Conservation (phyloP, 2,113 vertebrate genomes). For the Pelecanus crispus region DNA sequence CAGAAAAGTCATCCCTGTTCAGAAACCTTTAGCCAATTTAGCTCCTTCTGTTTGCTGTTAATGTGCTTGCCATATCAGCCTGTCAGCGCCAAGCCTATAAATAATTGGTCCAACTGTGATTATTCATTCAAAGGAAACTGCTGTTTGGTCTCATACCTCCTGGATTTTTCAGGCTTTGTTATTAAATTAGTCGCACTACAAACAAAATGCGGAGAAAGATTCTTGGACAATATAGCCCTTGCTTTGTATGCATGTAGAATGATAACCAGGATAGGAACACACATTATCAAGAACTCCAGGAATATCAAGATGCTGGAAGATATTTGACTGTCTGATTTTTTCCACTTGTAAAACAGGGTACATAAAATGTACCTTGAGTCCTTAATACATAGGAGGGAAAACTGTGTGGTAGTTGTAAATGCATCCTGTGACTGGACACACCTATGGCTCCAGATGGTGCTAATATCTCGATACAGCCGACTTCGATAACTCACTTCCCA, state of each 20-base stretch:
- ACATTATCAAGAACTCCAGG: not conserved
- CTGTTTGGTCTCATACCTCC: slow-evolving; percentile 3
- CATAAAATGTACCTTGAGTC: not conserved
- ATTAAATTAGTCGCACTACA: not conserved
- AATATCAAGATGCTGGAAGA: not conserved
- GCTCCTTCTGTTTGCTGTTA: slow-evolving; percentile 52
- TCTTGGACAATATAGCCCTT: not conserved
- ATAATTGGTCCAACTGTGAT: slow-evolving; percentile 33
- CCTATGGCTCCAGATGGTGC: not conserved
- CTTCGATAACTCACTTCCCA: not conserved
- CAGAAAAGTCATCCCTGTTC: not conserved
- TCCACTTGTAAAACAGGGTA: not conserved
- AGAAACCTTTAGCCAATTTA: slow-evolving; percentile 46
- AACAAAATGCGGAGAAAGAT: not conserved
- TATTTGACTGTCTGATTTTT: not conserved
- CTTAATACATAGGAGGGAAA: not conserved
- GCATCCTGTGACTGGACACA: not conserved
- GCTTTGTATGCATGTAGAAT: not conserved
- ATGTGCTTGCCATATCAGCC: slow-evolving; percentile 6
- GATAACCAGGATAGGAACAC: not conserved
- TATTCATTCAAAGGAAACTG: slow-evolving; percentile 15
- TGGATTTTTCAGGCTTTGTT: not conserved
- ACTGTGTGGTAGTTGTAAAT: not conserved
- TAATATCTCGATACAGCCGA: not conserved
- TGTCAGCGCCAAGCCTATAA: not conserved